phyloP scores from a whole-genome alignment of 1,140 invertebrate genomes.

The Drosophila equinoxialis region DNA sequence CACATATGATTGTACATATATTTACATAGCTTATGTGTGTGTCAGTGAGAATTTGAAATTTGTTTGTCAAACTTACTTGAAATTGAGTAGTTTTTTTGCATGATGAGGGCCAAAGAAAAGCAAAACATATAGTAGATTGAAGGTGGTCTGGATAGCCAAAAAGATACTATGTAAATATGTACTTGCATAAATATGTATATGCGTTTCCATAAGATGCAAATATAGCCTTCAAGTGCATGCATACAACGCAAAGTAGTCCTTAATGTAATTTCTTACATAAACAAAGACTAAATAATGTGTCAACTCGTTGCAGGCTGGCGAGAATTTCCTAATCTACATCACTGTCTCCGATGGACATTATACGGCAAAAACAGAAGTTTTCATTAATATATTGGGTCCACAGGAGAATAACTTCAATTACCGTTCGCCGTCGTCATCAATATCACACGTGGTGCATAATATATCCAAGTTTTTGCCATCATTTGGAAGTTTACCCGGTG shows the following conservation, averaged over 20 bases:
- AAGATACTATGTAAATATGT: too few species aligned
- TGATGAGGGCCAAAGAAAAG: background rate
- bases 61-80: background rate
- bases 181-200: too few species aligned
- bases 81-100: background rate
- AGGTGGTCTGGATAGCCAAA: background rate
- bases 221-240: too few species aligned
- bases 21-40: background rate
- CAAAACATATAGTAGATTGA: background rate
- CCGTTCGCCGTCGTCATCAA: constrained; percentile 63
- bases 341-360: constrained; percentile 88
- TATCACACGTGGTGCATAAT: constrained; percentile 73
- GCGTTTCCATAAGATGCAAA: too few species aligned
- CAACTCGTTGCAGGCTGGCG: constrained; percentile 85
- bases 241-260: too few species aligned
- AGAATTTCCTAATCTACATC: constrained; percentile 88
- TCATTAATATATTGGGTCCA: constrained; percentile 85
- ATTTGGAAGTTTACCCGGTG: constrained; percentile 65
- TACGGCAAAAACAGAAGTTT: constrained; percentile 88
- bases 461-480: constrained; percentile 71
- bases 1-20: background rate
- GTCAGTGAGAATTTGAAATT: background rate
- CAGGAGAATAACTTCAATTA: constrained; percentile 51
- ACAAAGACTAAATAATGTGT: background rate
- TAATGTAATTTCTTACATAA: too few species aligned